A percentile compares a stretch with the other conserved stretches of the same genome.
Conservation (phyloP, 2,888 invertebrate genomes). For the Tortricodes alternella region DNA sequence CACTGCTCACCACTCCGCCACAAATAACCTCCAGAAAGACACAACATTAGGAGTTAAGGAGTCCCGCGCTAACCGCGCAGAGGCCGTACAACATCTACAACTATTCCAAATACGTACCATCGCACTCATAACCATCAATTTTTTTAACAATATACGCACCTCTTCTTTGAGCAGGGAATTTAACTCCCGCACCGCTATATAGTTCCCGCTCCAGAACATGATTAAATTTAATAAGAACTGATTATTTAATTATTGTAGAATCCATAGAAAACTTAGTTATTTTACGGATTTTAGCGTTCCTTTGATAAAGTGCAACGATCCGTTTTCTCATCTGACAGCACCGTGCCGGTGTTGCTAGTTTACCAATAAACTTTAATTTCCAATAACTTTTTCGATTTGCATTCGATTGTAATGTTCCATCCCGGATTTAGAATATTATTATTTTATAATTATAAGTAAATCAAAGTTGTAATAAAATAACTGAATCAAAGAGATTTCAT, state of each 20-base stretch:
- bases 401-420: no score
- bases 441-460: neutral
- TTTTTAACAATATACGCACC: conserved; percentile 81
- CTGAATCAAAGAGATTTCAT: no score
- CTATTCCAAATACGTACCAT: conserved; percentile 42
- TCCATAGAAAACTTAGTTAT: conserved; percentile 71
- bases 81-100: conserved; percentile 40
- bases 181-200: conserved; percentile 87
- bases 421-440: no score
- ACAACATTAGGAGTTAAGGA: neutral
- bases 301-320: conserved; percentile 68
- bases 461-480: neutral
- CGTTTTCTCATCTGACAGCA: conserved; percentile 60
- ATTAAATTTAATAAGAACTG: conserved; percentile 76
- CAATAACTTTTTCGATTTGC: neutral
- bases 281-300: conserved; percentile 63
- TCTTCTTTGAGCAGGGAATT: conserved; percentile 90
- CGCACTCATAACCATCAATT: conserved; percentile 70
- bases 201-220: conserved; percentile 94
- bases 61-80: no score
- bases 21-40: conserved; percentile 28
- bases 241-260: conserved; percentile 60
- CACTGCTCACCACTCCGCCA: conserved; percentile 26
- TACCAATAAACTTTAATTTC: neutral
- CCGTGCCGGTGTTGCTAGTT: conserved; percentile 19